Base-by-base conservation (phyloP, 2,888 invertebrate genomes). In the Myopa testacea region DNA sequence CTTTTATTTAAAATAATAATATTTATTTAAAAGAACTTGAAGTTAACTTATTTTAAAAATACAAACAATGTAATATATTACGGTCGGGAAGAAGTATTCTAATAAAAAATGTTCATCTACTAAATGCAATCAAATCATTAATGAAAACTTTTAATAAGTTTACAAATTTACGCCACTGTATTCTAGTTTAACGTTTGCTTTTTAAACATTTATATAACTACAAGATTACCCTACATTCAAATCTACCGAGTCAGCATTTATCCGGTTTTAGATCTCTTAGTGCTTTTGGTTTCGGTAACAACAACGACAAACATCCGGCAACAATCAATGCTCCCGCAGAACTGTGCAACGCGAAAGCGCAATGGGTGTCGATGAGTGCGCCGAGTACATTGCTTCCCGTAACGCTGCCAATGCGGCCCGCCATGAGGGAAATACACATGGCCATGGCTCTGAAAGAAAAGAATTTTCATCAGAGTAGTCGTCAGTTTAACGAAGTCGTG, bases 391-490 rank as follows among this genome's bases (percentile, higher is more conserved):
- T 82, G 16, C 82, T 82, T 3, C 84, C 84, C 7, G 78, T 45
- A 4, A 84, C 82, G 58, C 84, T 84, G 7, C 84, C 84, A 62
- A 84, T 81, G 7, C 84, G 81, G 37, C 84, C 84, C 65, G 81
- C 60, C 84, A 84, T 84, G 38, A 84, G 78, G 7, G 82, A 84
- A 71, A 84, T 84, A 45, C 84, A 84, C 74, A 84, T 82, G 12
- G 84, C 84, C 84, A 84, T 84, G 1, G 82, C 84, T 80, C 84
- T 84, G 74, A 55, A 82, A 81, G 77, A 10, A 76, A 68, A 52
- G 8, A 40, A 4, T 68, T 60, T 26, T 26, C 26, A 26, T 2
- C 26, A 26, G 26, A 26, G 26, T 26, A 26, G 2, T 26, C 26
- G 26, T 26, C 26, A 26, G 26, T 26, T 26, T 26, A 26, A 26